Conservation (phyloP, 2,113 vertebrate species). For the Lasiurus borealis region DNA sequence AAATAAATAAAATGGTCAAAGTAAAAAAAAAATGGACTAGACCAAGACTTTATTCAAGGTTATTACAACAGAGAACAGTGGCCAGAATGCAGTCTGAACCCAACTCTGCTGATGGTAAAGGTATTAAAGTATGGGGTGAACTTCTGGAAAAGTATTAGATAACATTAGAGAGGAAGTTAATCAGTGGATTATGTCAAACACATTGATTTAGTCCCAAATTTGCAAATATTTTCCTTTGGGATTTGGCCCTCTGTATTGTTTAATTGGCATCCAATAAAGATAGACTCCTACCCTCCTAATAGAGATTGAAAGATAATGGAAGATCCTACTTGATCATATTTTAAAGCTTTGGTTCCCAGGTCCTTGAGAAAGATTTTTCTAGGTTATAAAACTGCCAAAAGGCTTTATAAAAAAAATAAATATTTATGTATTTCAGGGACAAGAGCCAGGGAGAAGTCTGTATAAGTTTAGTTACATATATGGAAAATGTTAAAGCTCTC, state of each 20-base stretch:
- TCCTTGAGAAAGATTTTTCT: not conserved
- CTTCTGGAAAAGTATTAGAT: not conserved
- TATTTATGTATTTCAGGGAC: not conserved
- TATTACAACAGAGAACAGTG: not conserved
- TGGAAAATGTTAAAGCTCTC: not conserved
- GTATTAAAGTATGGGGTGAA: not conserved
- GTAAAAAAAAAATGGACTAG: not conserved
- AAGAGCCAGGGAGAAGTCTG: not conserved
- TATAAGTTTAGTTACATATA: not conserved
- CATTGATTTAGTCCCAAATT: not conserved
- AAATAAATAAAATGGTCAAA: no score
- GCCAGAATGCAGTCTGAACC: not conserved
- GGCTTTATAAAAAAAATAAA: not conserved
- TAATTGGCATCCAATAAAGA: not conserved
- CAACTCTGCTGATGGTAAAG: not conserved
- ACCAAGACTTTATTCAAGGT: not conserved
- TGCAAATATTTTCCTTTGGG: not conserved
- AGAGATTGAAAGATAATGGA: not conserved
- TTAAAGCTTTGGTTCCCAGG: not conserved
- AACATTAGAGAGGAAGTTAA: not conserved
- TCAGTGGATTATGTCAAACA: not conserved
- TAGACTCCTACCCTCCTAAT: not conserved
- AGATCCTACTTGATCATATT: not conserved
- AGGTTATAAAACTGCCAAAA: not conserved
- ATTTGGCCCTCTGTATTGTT: not conserved